Conservation (phyloP, 2,797 vertebrate species). For the Margarornis squamiger region DNA sequence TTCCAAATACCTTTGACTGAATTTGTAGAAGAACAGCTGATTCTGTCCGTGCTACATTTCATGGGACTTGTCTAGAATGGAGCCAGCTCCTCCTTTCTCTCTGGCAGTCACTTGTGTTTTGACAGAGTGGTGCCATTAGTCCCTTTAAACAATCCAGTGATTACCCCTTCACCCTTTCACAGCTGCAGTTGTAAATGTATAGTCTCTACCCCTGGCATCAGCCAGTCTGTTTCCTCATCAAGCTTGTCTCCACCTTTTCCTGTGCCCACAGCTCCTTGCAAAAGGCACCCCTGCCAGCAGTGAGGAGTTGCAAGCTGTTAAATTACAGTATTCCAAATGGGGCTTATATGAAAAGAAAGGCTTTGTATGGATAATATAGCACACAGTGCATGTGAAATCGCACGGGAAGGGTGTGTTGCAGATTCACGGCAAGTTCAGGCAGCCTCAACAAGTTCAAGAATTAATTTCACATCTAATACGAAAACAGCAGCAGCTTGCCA, state of each 20-base stretch:
- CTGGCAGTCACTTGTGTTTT: background rate
- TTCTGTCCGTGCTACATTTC: background rate
- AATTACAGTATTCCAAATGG: background rate
- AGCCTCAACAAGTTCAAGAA: background rate
- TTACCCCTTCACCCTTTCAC: background rate
- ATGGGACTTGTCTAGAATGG: rapidly evolving
- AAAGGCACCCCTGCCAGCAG: background rate
- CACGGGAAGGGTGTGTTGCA: background rate
- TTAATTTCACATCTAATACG: background rate
- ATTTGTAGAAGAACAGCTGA: background rate
- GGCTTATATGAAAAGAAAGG: background rate
- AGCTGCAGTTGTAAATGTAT: background rate
- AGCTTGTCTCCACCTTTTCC: background rate
- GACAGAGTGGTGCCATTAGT: background rate
- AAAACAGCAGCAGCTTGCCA: background rate
- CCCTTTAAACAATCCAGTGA: background rate
- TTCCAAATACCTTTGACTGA: background rate
- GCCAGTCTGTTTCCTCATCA: background rate
- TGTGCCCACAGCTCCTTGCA: background rate
- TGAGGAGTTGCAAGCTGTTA: background rate
- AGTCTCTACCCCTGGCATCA: background rate
- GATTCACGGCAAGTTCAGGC: background rate
- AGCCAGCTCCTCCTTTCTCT: background rate
- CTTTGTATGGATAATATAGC: background rate
- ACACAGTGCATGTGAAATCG: background rate